Conservation (phyloP, 1,140 invertebrate genomes). For the Drosophila ironensis region DNA sequence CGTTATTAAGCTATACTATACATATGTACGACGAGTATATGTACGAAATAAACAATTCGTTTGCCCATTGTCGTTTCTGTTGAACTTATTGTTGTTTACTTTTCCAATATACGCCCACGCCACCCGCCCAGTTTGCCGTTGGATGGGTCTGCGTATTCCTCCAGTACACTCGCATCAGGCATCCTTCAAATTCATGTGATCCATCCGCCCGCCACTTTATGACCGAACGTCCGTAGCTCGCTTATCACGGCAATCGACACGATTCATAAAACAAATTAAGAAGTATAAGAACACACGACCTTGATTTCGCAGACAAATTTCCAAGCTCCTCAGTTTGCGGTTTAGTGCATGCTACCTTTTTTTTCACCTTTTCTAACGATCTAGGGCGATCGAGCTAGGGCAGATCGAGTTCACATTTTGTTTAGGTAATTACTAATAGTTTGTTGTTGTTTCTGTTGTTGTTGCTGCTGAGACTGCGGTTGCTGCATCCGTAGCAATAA, state of each 20-base stretch:
- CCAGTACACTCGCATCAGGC: conserved; percentile 24
- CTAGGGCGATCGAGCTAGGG: conserved; percentile 28
- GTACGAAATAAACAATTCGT: conserved; percentile 36
- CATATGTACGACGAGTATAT: too few species aligned
- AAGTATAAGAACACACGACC: conserved; percentile 7
- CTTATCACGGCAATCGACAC: conserved; percentile 22
- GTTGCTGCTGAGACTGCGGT: conserved; percentile 56
- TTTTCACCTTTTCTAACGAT: neutral
- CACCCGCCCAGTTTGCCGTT: conserved; percentile 3
- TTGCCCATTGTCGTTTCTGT: conserved; percentile 48
- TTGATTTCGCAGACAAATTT: conserved; percentile 2
- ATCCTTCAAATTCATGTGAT: conserved; percentile 22
- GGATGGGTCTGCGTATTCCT: conserved; percentile 6
- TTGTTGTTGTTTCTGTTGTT: conserved; percentile 68
- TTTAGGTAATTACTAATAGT: conserved; percentile 57
- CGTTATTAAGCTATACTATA: conserved; percentile 19
- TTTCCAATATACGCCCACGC: conserved; percentile 43
- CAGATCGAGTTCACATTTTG: conserved; percentile 9
- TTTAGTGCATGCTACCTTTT: conserved; percentile 39
- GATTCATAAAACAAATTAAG: conserved; percentile 3
- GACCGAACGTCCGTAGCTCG: conserved; percentile 13
- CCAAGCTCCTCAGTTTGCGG: conserved; percentile 17
- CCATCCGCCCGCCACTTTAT: conserved; percentile 19
- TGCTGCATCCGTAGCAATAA: conserved; percentile 17
- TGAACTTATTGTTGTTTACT: conserved; percentile 43